Percentiles rank a stretch among this genome's conserved stretches.
These are phyloP conservation scores for Olivierus martensii DNA, from an alignment of 1,140 invertebrate species.

Conservation along the genomic window DNA sequence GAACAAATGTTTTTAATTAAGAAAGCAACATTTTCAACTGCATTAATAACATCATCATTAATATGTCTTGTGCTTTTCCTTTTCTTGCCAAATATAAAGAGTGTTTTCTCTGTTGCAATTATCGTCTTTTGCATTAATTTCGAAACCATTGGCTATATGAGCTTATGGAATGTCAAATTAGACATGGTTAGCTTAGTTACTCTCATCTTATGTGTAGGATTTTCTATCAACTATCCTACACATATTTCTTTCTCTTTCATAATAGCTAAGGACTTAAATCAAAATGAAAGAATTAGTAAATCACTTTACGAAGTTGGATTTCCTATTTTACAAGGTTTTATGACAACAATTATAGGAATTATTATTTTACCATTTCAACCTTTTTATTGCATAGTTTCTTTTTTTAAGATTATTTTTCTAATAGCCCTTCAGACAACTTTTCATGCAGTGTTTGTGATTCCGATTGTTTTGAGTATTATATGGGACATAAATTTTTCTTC, in stretches of 20 bases:
- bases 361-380: neutral
- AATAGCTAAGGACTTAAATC: neutral
- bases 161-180: conserved; percentile 82
- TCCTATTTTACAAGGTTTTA: neutral
- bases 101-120: conserved; percentile 85
- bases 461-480: conserved; percentile 27
- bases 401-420: neutral
- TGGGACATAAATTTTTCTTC: too few relatives aligned
- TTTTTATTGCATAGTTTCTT: conserved; percentile 28
- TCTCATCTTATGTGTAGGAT: conserved; percentile 95
- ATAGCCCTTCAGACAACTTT: neutral
- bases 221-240: conserved; percentile 92
- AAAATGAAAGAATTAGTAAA: conserved; percentile 2
- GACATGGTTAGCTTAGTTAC: conserved; percentile 98
- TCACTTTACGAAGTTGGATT: neutral
- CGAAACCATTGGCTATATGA: conserved; percentile 94
- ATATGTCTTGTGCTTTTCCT: conserved; percentile 93
- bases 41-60: conserved; percentile 73
- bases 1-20: conserved; percentile 49
- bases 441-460: too few relatives aligned
- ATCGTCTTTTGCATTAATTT: conserved; percentile 88
- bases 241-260: conserved; percentile 76
- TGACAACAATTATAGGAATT: neutral
- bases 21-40: conserved; percentile 56
- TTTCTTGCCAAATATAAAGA: conserved; percentile 86